Evolutionary conservation across 2,888 invertebrate species (phyloP), one percentile per base, ranked within the genome.

Genomic region (Eristalis arbustorum): DNA sequence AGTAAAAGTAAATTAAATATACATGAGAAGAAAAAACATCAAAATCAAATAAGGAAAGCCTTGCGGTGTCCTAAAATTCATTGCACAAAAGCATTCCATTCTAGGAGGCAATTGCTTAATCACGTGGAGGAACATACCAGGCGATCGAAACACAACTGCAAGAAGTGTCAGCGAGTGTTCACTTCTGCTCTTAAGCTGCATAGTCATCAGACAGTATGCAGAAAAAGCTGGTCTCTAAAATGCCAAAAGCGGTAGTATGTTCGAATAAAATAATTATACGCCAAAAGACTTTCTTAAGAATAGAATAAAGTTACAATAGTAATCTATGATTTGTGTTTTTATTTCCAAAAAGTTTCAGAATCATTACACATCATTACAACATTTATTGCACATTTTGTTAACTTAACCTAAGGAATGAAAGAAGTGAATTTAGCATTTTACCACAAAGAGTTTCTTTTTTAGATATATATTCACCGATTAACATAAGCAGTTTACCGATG

Each of bases 31-130:
- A 31, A 59, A 1, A 61, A 64, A 28, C 76, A 77, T 49, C 18
- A 18, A 22, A 42, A 13, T 31, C 23, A 37, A 3, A 1, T 31
- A 5, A 77, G 37, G 14, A 69, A 62, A 25, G 37, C 64, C 13
- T 0, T 73, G 0, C 73, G 81, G 0, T 85, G 85, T 73, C 85
- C 85, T 1, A 76, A 81, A 13, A 42, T 68, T 18, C 34, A 69
- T 37, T 85, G 84, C 28, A 76, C 62, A 3, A 85, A 81, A 23
- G 84, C 77, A 8, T 85, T 85, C 57, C 31, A 66, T 28, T 73
- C 76, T 0, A 68, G n/a, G 28, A 81, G 77, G 42, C 25, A 64
- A 5, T 25, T 85, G 5, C 28, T 61, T 40, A 23, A 69, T 31
- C 84, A 85, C 68, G 59, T 85, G 1, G 68, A 73, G 8, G 69